Percentiles rank a stretch among this genome's conserved stretches.
Evolutionary conservation across 2,113 vertebrate genomes (phyloP).

Genomic region (Lamprologus callipterus): DNA sequence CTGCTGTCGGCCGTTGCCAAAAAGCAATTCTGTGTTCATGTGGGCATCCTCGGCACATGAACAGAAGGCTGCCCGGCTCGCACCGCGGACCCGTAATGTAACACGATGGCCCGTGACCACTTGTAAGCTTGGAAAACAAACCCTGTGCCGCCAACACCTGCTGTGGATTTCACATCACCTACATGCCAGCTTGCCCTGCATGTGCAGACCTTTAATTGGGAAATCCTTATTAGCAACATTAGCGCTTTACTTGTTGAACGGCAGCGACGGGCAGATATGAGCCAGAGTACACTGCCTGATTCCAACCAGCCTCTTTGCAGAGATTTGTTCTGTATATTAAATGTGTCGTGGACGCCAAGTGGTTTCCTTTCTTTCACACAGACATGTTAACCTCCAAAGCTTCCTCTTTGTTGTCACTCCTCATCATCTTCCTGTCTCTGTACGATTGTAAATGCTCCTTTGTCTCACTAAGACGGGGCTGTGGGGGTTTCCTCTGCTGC

Average conservation of each 20-base stretch:
- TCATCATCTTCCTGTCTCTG: background rate
- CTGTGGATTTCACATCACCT: background rate
- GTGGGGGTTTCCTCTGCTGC: background rate
- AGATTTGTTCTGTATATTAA: background rate
- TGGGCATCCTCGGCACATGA: background rate
- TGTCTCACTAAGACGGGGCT: background rate
- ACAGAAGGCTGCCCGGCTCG: conserved; percentile 17
- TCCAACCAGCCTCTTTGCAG: background rate
- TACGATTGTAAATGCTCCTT: background rate
- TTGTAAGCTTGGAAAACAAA: conserved; percentile 10
- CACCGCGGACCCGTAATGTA: background rate
- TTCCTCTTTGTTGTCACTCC: background rate
- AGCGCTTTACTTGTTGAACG: background rate
- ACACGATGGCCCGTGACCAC: background rate
- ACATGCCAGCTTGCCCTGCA: background rate
- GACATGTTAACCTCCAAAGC: background rate
- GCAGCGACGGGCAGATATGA: background rate
- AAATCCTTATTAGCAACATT: background rate
- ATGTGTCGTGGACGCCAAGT: background rate
- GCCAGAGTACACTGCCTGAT: background rate
- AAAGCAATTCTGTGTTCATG: background rate
- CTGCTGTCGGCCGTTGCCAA: background rate
- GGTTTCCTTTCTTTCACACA: background rate
- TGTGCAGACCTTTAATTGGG: background rate
- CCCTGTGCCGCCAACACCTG: conserved; percentile 13